These are phyloP conservation scores for Panagrolaimus sp. DNA, from an alignment of 1,140 invertebrate genomes.

Conservation along the genomic window DNA sequence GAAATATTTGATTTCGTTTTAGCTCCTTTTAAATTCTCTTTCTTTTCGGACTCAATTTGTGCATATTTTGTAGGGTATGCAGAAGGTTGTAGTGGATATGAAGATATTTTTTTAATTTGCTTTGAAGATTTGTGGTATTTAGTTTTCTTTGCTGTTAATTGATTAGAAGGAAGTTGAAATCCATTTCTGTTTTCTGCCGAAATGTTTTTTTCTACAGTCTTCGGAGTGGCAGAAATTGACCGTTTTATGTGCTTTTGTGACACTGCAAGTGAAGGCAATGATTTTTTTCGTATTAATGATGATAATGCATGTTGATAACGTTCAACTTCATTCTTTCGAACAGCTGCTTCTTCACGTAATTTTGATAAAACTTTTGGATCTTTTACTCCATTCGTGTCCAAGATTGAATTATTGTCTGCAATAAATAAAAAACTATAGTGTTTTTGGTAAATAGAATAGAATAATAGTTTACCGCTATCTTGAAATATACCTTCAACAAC, in stretches of 20 bases:
- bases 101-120: too few species aligned
- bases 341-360: background rate
- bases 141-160: too few species aligned
- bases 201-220: too few species aligned
- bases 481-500: background rate
- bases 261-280: background rate
- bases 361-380: background rate
- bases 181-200: too few species aligned
- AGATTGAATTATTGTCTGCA: constrained; percentile 1
- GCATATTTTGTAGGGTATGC: too few species aligned
- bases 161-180: too few species aligned
- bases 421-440: background rate
- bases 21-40: too few species aligned
- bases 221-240: too few species aligned
- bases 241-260: background rate
- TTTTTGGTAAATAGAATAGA: background rate
- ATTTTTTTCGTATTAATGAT: constrained; percentile 10
- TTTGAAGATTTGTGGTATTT: too few species aligned
- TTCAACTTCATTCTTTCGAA: background rate
- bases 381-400: background rate
- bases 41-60: too few species aligned
- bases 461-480: background rate
- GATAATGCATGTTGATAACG: background rate
- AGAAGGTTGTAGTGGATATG: too few species aligned
- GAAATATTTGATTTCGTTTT: too few species aligned